phyloP scores from a whole-genome alignment of 1,140 invertebrate genomes.

The Achatina immaculata region DNA sequence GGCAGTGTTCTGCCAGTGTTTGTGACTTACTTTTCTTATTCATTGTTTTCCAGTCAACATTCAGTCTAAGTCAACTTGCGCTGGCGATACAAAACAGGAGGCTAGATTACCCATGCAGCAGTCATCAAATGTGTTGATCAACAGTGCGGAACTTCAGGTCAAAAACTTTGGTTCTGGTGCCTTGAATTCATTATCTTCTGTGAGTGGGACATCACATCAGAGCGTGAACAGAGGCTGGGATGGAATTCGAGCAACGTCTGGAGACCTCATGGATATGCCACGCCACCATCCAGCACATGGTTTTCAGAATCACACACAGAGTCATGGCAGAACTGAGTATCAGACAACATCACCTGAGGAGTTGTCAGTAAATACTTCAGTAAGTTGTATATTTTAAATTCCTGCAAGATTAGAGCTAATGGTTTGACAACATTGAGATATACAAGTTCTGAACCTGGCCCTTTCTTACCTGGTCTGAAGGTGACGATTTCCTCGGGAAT shows the following conservation, averaged over 20 bases:
- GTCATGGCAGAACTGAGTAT: not conserved
- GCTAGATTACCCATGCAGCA: not conserved
- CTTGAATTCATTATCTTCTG: not conserved
- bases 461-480: too few species aligned
- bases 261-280: not conserved
- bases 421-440: not conserved
- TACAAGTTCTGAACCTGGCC: too few species aligned
- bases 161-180: too few species aligned
- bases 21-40: too few species aligned
- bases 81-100: not conserved
- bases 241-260: not conserved
- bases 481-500: too few species aligned
- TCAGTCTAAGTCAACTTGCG: not conserved
- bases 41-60: too few species aligned
- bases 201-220: not conserved
- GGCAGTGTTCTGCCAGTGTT: too few species aligned
- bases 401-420: not conserved
- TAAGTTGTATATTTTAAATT: slow-evolving; percentile 2
- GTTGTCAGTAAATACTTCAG: not conserved
- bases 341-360: not conserved
- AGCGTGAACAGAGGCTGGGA: not conserved
- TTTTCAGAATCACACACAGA: not conserved
- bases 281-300: not conserved
- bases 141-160: not conserved
- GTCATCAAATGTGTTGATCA: not conserved